Conservation (phyloP, 2,888 invertebrate genomes). For the Dioctria linearis region DNA sequence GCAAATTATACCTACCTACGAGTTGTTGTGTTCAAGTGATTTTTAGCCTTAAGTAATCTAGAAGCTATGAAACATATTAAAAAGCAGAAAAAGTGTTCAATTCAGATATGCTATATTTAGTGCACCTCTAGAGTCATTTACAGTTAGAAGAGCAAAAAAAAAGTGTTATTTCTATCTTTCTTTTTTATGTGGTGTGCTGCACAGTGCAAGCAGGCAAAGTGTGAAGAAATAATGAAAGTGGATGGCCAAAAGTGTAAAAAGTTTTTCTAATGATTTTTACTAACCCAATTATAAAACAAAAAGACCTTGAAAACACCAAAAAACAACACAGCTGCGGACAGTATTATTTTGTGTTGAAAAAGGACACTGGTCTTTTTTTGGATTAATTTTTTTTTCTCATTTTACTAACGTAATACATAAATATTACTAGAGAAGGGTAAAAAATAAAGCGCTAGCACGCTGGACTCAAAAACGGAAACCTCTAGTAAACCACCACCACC, state of each 20-base stretch:
- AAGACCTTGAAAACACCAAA: slow-evolving; percentile 16
- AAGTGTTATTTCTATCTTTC: neutral
- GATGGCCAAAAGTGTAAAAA: slow-evolving; percentile 13
- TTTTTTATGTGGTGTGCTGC: neutral
- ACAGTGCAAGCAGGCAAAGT: neutral
- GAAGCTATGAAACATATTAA: neutral
- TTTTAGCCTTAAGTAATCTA: slow-evolving; percentile 1
- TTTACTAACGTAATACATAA: slow-evolving; percentile 41
- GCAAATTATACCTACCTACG: neutral
- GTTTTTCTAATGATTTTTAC: slow-evolving; percentile 39
- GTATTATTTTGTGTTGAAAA: neutral
- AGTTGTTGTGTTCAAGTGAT: slow-evolving; percentile 11
- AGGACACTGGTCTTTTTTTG: neutral
- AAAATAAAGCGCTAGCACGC: slow-evolving; percentile 57
- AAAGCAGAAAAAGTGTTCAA: slow-evolving; percentile 23
- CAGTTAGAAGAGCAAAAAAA: no score
- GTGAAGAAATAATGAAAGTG: neutral
- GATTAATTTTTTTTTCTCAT: neutral
- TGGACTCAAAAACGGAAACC: slow-evolving; percentile 59
- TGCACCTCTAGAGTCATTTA: slow-evolving; percentile 11
- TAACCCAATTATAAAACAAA: slow-evolving; percentile 10
- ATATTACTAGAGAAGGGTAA: slow-evolving; percentile 46
- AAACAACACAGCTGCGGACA: neutral
- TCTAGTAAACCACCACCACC: slow-evolving; percentile 51
- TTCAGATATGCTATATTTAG: slow-evolving; percentile 13